Conservation (phyloP, 2,113 vertebrate species). For the Bungarus multicinctus region DNA sequence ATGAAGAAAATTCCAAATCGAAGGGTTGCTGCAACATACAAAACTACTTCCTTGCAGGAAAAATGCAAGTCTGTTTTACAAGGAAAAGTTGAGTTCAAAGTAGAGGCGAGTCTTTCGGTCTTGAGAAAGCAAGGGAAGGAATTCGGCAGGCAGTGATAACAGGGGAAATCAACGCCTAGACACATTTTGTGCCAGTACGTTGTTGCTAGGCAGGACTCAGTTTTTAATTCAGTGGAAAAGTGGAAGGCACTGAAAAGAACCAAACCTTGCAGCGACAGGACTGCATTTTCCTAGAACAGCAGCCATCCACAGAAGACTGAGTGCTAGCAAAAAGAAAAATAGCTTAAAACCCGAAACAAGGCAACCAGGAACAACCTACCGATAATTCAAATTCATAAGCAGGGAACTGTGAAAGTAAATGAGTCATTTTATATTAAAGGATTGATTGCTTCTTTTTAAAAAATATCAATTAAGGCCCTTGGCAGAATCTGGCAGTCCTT, state of each 20-base stretch:
- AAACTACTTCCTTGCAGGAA: not conserved
- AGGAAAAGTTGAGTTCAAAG: too few species aligned
- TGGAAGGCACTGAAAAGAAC: not conserved
- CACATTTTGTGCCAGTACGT: not conserved
- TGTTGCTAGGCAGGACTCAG: not conserved
- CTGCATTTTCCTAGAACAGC: not conserved
- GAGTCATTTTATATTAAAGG: not conserved
- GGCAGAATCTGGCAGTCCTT: not conserved
- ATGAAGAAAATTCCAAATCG: too few species aligned
- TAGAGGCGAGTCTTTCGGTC: too few species aligned
- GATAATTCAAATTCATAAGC: not conserved
- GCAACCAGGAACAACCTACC: not conserved
- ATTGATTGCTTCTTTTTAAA: not conserved
- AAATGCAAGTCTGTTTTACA: too few species aligned
- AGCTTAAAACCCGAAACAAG: not conserved
- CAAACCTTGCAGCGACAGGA: slow-evolving; percentile 24
- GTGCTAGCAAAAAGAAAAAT: not conserved
- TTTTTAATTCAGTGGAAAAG: not conserved
- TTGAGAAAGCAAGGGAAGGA: too few species aligned
- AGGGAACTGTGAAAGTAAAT: not conserved
- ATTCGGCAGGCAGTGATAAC: too few species aligned
- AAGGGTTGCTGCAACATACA: too few species aligned
- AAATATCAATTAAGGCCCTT: not conserved
- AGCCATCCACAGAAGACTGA: not conserved
- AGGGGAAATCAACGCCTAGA: not conserved